phyloP scores from a whole-genome alignment of 2,797 vertebrate genomes.

The Natrix natrix region DNA sequence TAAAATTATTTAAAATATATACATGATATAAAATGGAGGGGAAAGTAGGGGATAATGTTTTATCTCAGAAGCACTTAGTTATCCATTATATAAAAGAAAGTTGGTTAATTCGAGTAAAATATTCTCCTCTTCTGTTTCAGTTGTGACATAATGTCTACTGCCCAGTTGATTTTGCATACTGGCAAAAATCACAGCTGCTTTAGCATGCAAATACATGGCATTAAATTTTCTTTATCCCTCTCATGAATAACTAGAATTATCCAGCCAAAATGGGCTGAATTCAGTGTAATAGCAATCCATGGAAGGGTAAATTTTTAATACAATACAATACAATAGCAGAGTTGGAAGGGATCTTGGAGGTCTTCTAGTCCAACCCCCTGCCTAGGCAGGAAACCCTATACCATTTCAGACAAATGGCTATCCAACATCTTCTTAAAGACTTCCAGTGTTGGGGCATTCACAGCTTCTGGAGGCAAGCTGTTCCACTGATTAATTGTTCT shows the following conservation, averaged over 20 bases:
- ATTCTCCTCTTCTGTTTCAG: slow-evolving; percentile 36
- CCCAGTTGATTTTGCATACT: slow-evolving; percentile 18
- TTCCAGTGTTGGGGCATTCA: too few relatives aligned
- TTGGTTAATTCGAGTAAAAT: background rate
- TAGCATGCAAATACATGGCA: background rate
- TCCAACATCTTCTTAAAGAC: too few relatives aligned
- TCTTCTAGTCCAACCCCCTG: too few relatives aligned
- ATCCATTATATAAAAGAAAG: background rate
- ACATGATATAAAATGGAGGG: background rate
- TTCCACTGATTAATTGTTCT: too few relatives aligned
- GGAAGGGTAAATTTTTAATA: background rate
- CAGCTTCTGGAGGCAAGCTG: too few relatives aligned
- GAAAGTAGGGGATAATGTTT: background rate
- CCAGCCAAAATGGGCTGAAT: background rate
- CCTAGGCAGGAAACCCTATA: too few relatives aligned
- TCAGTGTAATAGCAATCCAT: background rate
- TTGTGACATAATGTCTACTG: slow-evolving; percentile 54
- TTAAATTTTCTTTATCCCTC: background rate
- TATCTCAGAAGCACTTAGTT: background rate
- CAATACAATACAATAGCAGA: too few relatives aligned
- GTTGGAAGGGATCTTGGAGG: too few relatives aligned
- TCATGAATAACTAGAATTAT: background rate
- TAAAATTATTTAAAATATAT: background rate
- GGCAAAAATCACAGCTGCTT: too few relatives aligned
- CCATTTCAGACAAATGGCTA: too few relatives aligned